These are phyloP conservation scores for Gnathonemus longibarbis DNA, from an alignment of 2,113 vertebrate species.

Conservation along the genomic window DNA sequence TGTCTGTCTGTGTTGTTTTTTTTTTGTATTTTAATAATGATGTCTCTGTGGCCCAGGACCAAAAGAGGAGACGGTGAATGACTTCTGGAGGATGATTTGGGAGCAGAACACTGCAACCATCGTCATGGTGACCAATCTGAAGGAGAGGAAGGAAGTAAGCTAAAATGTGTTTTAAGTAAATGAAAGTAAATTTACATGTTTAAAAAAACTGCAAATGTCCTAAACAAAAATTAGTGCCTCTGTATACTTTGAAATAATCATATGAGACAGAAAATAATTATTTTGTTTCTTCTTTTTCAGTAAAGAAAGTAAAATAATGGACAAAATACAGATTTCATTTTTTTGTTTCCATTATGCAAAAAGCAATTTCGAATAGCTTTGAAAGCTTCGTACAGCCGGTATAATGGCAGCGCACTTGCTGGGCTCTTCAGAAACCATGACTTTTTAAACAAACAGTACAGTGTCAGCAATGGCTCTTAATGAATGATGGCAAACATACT, in stretches of 20 bases:
- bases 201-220: not conserved
- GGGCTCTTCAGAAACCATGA: not conserved
- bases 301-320: not conserved
- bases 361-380: not conserved
- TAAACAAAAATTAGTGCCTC: not conserved
- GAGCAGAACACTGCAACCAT: slow-evolving; percentile 97
- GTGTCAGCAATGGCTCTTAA: not conserved
- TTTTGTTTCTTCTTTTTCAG: not conserved
- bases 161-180: not conserved
- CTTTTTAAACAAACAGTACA: not conserved
- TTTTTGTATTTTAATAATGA: not conserved
- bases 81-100: slow-evolving; percentile 99
- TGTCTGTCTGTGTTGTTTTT: not conserved
- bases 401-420: not conserved
- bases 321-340: not conserved
- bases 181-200: not conserved
- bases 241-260: not conserved
- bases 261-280: not conserved
- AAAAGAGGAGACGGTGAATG: slow-evolving; percentile 96
- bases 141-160: slow-evolving; percentile 90
- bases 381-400: not conserved
- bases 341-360: not conserved
- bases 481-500: not conserved
- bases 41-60: slow-evolving; percentile 63
- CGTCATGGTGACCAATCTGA: slow-evolving; percentile 97